Evolutionary conservation across 2,113 vertebrate genomes (phyloP), one percentile per base, ranked within the genome.

Genomic region (Mystacornis crossleyi): DNA sequence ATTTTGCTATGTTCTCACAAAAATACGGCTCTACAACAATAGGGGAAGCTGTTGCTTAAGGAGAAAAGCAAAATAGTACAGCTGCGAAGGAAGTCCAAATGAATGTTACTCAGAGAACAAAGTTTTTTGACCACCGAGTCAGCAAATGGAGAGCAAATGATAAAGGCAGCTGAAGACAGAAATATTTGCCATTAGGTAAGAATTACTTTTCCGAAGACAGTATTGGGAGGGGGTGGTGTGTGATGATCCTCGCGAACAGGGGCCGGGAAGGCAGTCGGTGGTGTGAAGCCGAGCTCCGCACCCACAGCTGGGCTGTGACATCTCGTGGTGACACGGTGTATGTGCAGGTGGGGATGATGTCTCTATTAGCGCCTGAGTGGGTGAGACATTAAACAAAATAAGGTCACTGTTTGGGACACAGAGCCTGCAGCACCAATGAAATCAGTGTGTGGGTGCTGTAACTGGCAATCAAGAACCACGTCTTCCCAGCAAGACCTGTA

Each of bases 271-370:
- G 47, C 61, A 14, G 53, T 2, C 9, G 13, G 12, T 1, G n/a
- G 18, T 15, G 36, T 13, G 45, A 23, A 40, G 19, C 51, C 12
- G 12, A 12, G 18, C 4, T 80, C 90, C 43, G 55, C 82, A 73
- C 81, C 84, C 94, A 69, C 89, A 92, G 83, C 60, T 84, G 62
- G 67, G 45, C 95, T 84, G 11, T 97, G 97, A 96, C 98, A 98
- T 88, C 98, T 97, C 95, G 95, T 97, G 98, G 95, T 61, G 54
- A 54, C 20, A 86, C 5, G 18, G 6, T 25, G 74, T 34, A 92
- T 95, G 48, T 25, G 69, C 66, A 53, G 54, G 4, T 33, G 23
- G 66, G 8, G 20, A 50, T 25, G 50, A 21, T 29, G 25, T 65
- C 45, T 86, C 74, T 51, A 18, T 50, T 61, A 42, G 33, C 14